These are phyloP conservation scores for Neoscelio sp. DNA, from an alignment of 2,888 invertebrate species.

Conservation along the genomic window DNA sequence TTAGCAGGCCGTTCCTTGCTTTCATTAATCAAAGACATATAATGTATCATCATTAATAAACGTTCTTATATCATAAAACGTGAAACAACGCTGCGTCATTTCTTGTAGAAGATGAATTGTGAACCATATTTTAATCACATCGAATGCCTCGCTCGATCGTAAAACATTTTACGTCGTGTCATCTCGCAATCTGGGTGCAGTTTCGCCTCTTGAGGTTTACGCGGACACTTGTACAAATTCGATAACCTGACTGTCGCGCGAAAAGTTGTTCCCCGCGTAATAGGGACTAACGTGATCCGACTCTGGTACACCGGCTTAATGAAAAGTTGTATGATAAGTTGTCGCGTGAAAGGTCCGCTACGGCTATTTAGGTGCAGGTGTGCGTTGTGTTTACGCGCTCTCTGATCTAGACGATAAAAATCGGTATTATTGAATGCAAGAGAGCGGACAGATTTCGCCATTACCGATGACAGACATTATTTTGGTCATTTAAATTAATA, in stretches of 20 bases:
- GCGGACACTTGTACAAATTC: slow-evolving; percentile 30
- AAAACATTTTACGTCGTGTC: slow-evolving; percentile 35
- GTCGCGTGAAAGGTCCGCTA: slow-evolving; percentile 24
- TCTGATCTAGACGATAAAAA: slow-evolving; percentile 10
- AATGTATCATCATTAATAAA: slow-evolving; percentile 47
- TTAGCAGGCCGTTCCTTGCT: slow-evolving; percentile 16
- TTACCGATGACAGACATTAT: slow-evolving; percentile 16
- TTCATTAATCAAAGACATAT: slow-evolving; percentile 50
- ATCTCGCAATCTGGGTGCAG: slow-evolving; percentile 35
- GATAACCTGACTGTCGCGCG: slow-evolving; percentile 41
- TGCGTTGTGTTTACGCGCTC: slow-evolving; percentile 11
- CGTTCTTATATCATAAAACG: slow-evolving; percentile 32
- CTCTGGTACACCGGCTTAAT: slow-evolving; percentile 37
- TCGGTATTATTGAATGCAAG: neutral
- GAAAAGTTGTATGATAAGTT: slow-evolving; percentile 52
- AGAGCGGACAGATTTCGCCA: slow-evolving; percentile 11
- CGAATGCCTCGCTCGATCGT: slow-evolving; percentile 29
- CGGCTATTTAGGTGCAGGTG: slow-evolving; percentile 19
- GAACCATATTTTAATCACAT: slow-evolving; percentile 45
- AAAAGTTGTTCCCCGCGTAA: slow-evolving; percentile 42
- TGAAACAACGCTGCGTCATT: slow-evolving; percentile 36
- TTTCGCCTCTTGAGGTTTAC: slow-evolving; percentile 13
- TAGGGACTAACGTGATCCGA: slow-evolving; percentile 32
- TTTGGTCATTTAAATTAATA: slow-evolving; percentile 42
- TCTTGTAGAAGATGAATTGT: slow-evolving; percentile 42